phyloP scores from a whole-genome alignment of 2,113 vertebrate genomes.

The Bombycilla garrulus region DNA sequence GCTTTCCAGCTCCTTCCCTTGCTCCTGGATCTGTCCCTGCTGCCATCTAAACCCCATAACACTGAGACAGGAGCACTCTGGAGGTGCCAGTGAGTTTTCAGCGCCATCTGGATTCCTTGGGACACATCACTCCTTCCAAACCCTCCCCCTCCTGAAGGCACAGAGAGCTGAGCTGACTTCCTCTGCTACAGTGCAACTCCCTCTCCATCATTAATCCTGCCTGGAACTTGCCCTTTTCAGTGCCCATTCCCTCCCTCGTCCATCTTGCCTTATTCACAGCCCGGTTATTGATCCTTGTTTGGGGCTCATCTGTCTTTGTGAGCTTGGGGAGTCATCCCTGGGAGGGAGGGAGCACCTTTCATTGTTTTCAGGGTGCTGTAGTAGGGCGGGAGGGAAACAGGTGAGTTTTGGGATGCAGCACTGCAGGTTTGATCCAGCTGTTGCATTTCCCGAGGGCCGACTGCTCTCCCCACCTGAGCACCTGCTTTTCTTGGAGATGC shows the following conservation, averaged over 20 bases:
- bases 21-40: not conserved
- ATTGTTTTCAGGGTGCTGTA: not conserved
- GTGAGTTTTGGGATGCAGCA: not conserved
- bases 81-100: not conserved
- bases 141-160: not conserved
- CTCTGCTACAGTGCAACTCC: not conserved
- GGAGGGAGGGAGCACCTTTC: not conserved
- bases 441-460: not conserved
- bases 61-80: not conserved
- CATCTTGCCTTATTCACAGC: slow-evolving; percentile 38
- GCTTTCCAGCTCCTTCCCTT: not conserved
- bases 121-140: not conserved
- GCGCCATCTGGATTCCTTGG: not conserved
- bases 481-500: not conserved
- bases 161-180: not conserved
- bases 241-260: slow-evolving; percentile 15
- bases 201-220: slow-evolving; percentile 1
- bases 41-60: not conserved
- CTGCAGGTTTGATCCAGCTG: not conserved
- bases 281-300: slow-evolving; percentile 29
- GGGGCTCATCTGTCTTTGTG: slow-evolving; percentile 12
- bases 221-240: slow-evolving; percentile 59
- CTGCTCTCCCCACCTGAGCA: not conserved
- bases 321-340: not conserved
- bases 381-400: not conserved